Evolutionary conservation across 2,113 vertebrate genomes (phyloP).

Genomic region (Misgurnus anguillicaudatus): DNA sequence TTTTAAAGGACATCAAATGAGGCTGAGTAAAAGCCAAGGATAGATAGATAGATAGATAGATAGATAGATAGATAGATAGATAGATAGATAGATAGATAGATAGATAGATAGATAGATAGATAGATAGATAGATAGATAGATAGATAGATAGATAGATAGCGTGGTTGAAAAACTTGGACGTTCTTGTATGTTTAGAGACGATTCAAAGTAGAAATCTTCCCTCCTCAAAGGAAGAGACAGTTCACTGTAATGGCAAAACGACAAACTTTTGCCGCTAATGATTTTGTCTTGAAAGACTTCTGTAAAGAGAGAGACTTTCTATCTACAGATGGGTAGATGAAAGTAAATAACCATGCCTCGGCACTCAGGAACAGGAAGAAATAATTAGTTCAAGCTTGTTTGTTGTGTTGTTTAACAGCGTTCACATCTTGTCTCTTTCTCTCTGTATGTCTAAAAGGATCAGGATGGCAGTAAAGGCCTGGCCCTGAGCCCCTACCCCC

Average conservation of each 20-base stretch:
- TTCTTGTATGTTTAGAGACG: slow-evolving; percentile 61
- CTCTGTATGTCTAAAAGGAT: slow-evolving; percentile 75
- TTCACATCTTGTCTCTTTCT: slow-evolving; percentile 4
- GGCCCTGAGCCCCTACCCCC: slow-evolving; percentile 89
- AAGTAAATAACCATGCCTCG: slow-evolving; percentile 58
- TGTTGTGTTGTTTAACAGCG: slow-evolving; percentile 18
- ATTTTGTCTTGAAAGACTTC: slow-evolving; percentile 31
- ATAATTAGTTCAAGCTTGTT: slow-evolving; percentile 62
- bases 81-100: not conserved
- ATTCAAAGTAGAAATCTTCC: slow-evolving; percentile 51
- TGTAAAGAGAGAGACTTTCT: slow-evolving; percentile 15
- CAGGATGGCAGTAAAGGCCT: slow-evolving; percentile 91
- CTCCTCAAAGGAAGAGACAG: slow-evolving; percentile 31
- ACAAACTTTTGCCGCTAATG: slow-evolving; percentile 14
- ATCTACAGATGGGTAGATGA: slow-evolving; percentile 67
- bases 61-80: not conserved
- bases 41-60: not conserved
- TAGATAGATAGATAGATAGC: no score
- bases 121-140: not conserved
- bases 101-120: not conserved
- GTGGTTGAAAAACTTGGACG: no score
- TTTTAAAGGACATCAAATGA: slow-evolving; percentile 61
- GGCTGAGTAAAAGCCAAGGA: slow-evolving; percentile 40
- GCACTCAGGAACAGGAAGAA: slow-evolving; percentile 50
- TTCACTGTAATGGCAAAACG: slow-evolving; percentile 27